Conservation (phyloP, 2,888 invertebrate species). For the Melipona bicolor region DNA sequence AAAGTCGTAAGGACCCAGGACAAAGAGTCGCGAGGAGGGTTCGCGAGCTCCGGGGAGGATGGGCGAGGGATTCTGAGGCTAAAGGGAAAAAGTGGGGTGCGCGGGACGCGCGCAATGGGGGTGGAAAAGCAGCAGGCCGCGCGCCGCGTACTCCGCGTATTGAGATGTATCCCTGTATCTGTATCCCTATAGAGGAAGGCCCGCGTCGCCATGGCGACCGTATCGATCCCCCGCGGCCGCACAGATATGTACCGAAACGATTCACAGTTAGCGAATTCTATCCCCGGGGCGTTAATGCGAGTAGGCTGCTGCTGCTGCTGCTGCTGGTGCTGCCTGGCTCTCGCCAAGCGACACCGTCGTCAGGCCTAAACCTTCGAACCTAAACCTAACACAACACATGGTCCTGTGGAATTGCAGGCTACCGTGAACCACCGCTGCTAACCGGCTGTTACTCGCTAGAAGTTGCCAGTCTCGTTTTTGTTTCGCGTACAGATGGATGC, state of each 20-base stretch:
- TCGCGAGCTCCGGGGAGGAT: neutral
- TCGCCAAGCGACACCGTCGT: constrained; percentile 2
- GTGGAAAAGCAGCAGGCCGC: constrained; percentile 35
- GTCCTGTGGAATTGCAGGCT: neutral
- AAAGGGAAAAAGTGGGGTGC: constrained; percentile 38
- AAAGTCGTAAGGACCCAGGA: constrained; percentile 57
- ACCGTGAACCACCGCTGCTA: too few relatives aligned
- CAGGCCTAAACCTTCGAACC: neutral
- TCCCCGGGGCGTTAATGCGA: constrained; percentile 73
- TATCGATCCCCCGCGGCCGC: constrained; percentile 80
- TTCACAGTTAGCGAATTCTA: constrained; percentile 79
- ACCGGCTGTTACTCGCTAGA: constrained; percentile 1
- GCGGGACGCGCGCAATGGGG: constrained; percentile 9
- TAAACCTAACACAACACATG: neutral
- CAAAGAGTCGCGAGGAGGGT: constrained; percentile 53
- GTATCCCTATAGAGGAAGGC: constrained; percentile 72
- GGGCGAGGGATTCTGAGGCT: neutral
- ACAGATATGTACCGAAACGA: constrained; percentile 79
- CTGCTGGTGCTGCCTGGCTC: constrained; percentile 15
- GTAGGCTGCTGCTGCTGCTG: constrained; percentile 52
- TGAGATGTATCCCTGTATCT: constrained; percentile 73
- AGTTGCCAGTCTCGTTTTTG: neutral
- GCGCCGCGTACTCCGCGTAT: constrained; percentile 58
- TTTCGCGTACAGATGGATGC: neutral
- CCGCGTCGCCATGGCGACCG: constrained; percentile 80